phyloP scores from a whole-genome alignment of 1,140 invertebrate species.

The Zaprionus davidi region DNA sequence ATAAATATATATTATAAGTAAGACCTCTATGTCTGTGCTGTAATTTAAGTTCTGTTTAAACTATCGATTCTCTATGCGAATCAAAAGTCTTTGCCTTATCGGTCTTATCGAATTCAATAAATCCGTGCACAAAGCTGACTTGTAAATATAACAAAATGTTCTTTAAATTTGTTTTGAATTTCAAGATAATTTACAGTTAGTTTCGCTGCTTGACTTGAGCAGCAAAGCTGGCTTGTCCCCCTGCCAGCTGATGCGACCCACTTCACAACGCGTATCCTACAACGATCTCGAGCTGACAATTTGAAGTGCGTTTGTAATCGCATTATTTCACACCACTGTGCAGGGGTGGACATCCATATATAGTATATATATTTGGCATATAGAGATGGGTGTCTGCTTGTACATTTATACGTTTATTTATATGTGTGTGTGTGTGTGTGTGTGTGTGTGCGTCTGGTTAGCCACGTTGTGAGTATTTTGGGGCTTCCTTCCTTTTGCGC shows the following conservation, averaged over 20 bases:
- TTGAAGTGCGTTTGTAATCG: slow-evolving; percentile 68
- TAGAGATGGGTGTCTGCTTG: background rate
- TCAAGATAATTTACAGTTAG: background rate
- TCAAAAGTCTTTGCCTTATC: too few species aligned
- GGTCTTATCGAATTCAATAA: too few species aligned
- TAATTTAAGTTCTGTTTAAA: too few species aligned
- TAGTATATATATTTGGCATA: background rate
- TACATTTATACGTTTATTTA: too few species aligned
- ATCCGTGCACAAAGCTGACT: background rate
- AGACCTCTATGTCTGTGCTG: too few species aligned
- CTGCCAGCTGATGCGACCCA: slow-evolving; percentile 46
- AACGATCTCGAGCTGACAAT: slow-evolving; percentile 56
- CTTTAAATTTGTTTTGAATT: background rate
- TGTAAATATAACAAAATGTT: background rate
- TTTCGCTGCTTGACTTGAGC: background rate
- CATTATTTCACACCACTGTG: slow-evolving; percentile 49
- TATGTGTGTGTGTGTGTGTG: background rate
- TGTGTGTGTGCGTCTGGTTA: slow-evolving; percentile 15
- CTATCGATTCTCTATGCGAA: too few species aligned
- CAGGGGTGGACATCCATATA: background rate
- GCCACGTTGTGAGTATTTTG: slow-evolving; percentile 29
- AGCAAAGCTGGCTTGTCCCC: background rate
- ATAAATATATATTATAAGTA: too few species aligned
- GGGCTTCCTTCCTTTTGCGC: background rate
- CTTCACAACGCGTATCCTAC: slow-evolving; percentile 48